A percentile compares a stretch with the other conserved stretches of the same genome.
Evolutionary conservation across 2,888 invertebrate species (phyloP).

Genomic region (Nesidiocoris tenuis): DNA sequence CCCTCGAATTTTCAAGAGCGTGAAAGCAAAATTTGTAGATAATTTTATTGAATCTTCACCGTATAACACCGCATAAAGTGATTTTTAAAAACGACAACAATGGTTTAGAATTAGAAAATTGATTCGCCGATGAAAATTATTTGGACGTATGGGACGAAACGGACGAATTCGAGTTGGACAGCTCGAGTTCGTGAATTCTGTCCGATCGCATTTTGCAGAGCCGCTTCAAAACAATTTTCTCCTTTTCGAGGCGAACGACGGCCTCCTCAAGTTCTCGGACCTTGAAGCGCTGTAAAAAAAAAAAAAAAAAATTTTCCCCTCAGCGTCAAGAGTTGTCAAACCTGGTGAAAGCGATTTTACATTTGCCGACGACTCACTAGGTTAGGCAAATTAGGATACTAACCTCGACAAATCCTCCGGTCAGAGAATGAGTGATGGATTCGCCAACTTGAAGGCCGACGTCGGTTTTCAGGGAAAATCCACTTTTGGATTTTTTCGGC

Average conservation of each 20-base stretch:
- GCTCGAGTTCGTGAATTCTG: conserved; percentile 27
- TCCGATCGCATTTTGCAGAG: conserved; percentile 33
- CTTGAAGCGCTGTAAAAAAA: conserved; percentile 33
- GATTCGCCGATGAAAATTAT: too few species aligned
- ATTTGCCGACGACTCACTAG: too few species aligned
- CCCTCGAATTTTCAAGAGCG: too few species aligned
- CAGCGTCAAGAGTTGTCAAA: background rate
- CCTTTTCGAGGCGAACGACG: conserved; percentile 24
- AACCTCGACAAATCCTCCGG: conserved; percentile 35
- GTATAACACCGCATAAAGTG: too few species aligned
- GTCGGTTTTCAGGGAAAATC: background rate
- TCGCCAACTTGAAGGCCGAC: conserved; percentile 15
- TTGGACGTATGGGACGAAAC: background rate
- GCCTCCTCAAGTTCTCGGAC: conserved; percentile 26
- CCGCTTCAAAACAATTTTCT: conserved; percentile 27
- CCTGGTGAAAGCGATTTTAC: too few species aligned
- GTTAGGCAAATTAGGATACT: too few species aligned
- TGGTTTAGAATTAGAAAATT: too few species aligned
- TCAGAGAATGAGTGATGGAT: conserved; percentile 6
- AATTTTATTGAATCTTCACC: too few species aligned
- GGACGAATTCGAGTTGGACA: background rate
- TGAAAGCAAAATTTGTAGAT: too few species aligned
- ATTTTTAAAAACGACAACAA: too few species aligned
- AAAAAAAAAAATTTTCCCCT: background rate
- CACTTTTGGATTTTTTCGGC: conserved; percentile 28